Evolutionary conservation across 2,888 invertebrate species (phyloP).

Genomic region (Carpatolechia fugitivella): DNA sequence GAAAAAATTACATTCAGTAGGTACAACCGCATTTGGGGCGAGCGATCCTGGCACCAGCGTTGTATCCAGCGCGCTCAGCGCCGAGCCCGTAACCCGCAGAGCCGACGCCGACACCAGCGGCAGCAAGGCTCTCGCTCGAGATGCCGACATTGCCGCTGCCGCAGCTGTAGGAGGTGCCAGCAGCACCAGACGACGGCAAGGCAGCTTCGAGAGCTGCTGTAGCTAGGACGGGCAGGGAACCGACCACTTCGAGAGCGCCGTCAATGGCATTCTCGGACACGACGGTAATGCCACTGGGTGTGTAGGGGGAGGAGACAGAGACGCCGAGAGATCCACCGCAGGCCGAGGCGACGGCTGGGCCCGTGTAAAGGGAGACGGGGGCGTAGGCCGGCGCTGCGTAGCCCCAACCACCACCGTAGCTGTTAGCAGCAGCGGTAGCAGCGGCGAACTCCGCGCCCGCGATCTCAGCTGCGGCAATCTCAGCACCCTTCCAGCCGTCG

Average conservation of each 20-base stretch:
- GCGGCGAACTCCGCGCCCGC: neutral
- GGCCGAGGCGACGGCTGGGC: neutral
- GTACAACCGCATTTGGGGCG: no score
- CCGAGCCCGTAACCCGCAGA: neutral
- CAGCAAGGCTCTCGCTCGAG: constrained; percentile 31
- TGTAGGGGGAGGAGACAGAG: constrained; percentile 25
- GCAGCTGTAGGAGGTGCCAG: constrained; percentile 42
- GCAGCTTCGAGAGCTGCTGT: constrained; percentile 39
- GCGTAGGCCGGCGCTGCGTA: constrained; percentile 12
- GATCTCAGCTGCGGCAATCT: neutral
- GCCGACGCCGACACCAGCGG: constrained; percentile 21
- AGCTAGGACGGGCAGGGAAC: constrained; percentile 46
- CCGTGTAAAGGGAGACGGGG: neutral
- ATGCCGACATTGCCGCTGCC: constrained; percentile 40
- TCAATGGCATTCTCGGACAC: constrained; percentile 41
- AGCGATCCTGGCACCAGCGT: neutral
- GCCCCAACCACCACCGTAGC: neutral
- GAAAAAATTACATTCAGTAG: no score
- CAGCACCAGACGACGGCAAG: constrained; percentile 42
- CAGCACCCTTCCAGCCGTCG: neutral
- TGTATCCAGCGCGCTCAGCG: no score
- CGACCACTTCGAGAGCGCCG: constrained; percentile 35
- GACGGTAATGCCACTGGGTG: constrained; percentile 36
- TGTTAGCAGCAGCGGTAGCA: neutral
- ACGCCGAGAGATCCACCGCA: constrained; percentile 23